A percentile compares a stretch with the other conserved stretches of the same genome.
Evolutionary conservation across 1,140 invertebrate species (phyloP).

Genomic region (Lepidostoma basale): DNA sequence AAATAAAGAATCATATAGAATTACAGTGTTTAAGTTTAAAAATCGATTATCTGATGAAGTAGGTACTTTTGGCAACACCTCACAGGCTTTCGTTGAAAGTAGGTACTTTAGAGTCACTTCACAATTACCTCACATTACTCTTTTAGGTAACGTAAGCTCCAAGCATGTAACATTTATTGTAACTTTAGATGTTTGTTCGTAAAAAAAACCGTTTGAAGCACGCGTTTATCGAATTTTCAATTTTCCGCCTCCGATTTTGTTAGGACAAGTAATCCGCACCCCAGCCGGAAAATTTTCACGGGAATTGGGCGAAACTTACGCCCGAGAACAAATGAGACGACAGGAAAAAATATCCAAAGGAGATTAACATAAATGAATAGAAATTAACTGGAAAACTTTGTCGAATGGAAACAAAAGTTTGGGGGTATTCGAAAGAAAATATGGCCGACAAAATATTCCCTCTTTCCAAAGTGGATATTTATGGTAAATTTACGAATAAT

Average conservation of each 20-base stretch:
- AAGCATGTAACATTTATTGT: too few species aligned
- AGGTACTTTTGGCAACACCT: too few species aligned
- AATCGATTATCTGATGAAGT: too few species aligned
- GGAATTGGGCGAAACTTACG: slow-evolving; percentile 1
- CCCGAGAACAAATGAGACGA: slow-evolving; percentile 38
- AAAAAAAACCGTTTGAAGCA: too few species aligned
- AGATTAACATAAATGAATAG: slow-evolving; percentile 46
- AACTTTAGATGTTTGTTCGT: too few species aligned
- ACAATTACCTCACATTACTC: too few species aligned
- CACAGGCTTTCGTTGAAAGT: too few species aligned
- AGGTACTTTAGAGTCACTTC: too few species aligned
- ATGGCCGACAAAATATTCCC: background rate
- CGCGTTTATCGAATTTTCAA: too few species aligned
- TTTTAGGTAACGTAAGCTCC: too few species aligned
- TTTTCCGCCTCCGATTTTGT: background rate
- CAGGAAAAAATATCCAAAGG: slow-evolving; percentile 32
- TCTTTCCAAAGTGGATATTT: background rate
- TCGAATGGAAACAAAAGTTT: slow-evolving; percentile 25
- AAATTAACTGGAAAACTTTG: slow-evolving; percentile 42
- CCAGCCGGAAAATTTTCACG: background rate
- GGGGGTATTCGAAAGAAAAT: background rate
- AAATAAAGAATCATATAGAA: too few species aligned
- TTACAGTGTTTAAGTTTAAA: too few species aligned
- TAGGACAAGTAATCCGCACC: background rate
- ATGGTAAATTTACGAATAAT: slow-evolving; percentile 10